Evolutionary conservation across 2,113 vertebrate genomes (phyloP).

Genomic region (human (Homo sapiens)): DNA sequence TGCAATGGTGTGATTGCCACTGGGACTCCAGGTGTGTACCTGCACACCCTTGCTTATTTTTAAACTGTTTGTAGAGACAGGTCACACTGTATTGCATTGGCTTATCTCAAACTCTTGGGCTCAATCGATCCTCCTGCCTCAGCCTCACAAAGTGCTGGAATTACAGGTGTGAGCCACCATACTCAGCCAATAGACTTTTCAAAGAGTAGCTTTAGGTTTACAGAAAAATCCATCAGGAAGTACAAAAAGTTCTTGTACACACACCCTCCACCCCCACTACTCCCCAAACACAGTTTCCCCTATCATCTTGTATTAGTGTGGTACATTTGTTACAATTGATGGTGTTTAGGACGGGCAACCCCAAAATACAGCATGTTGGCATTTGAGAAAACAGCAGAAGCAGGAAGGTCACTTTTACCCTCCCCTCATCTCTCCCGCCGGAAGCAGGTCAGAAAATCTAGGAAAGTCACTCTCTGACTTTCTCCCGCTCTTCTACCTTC

Average conservation of each 20-base stretch:
- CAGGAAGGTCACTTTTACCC: neutral
- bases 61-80: no score
- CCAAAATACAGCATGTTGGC: neutral
- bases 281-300: neutral
- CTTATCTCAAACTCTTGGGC: no score
- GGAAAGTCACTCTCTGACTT: neutral
- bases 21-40: no score
- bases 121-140: no score
- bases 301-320: neutral
- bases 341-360: neutral
- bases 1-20: no score
- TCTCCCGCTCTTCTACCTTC: neutral
- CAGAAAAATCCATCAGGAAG: neutral
- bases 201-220: neutral
- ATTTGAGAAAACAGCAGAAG: neutral
- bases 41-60: no score
- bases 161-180: no score
- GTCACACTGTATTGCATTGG: no score
- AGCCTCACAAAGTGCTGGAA: no score
- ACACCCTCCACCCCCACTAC: neutral
- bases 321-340: neutral
- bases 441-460: neutral
- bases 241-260: neutral
- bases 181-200: neutral
- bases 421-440: no score